Evolutionary conservation across 2,797 vertebrate species (phyloP), one percentile per base, ranked within the genome.

Genomic region (Taenioides sp.): DNA sequence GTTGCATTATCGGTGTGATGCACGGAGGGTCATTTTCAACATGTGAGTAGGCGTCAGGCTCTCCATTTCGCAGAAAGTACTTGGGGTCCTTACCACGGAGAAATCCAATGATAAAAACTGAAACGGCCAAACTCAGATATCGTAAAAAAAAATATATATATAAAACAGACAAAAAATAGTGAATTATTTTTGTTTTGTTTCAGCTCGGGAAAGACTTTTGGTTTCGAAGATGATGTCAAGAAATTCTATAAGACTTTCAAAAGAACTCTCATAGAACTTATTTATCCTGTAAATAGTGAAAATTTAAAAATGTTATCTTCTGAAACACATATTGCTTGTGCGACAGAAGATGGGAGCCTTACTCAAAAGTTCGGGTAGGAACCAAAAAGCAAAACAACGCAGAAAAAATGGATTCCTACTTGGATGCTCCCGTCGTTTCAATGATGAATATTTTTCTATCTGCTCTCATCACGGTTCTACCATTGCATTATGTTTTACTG

Each of bases 391-490:
- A 82, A 80, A 75, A 77, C 77, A 28, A 81, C 40, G 75, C 87
- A 74, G 83, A 74, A 40, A 69, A 71, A 81, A 79, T 70, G 77
- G 82, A 80, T 86, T 87, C 85, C 86, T 75, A 76, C 84, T 82
- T 76, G 84, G 64, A 80, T 72, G 84, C 87, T 90, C 89, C 88
- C 81, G 83, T 88, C 86, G 78, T 92, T 93, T 93, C 89, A 84
- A 92, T 92, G 91, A 92, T 92, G 77, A 90, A 90, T 94, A 94
- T 94, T 93, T 95, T 95, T 94, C 87, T 95, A 94, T 92, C 87
- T 92, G 88, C 90, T 91, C 83, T 86, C 80, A 10, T 80, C 83
- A 88, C 77, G 66, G 79, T 78, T 86, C 73, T 66, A 67, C 69
- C 89, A 84, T 81, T 60, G 65, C 52, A 65, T 72, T 76, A 69